Conservation (phyloP, 2,113 vertebrate species). For the Geococcyx californianus region DNA sequence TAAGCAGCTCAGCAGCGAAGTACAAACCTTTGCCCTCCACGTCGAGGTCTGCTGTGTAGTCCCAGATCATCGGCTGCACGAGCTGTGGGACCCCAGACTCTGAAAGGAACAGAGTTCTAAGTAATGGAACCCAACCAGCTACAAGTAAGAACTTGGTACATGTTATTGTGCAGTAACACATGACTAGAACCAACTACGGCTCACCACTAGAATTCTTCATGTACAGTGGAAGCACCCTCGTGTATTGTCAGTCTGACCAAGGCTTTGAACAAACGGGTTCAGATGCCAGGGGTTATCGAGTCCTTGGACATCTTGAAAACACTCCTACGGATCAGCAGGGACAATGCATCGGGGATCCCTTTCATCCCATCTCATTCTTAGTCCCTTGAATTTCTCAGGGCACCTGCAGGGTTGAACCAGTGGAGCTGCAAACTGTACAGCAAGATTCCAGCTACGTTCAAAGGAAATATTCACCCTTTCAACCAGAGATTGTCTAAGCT, state of each 20-base stretch:
- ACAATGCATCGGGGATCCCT: neutral
- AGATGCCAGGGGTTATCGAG: neutral
- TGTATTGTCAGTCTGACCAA: neutral
- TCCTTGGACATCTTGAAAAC: neutral
- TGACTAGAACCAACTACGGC: neutral
- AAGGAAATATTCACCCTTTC: neutral
- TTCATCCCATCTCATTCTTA: neutral
- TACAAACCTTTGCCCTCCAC: constrained; percentile 84
- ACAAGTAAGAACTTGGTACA: neutral
- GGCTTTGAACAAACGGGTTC: accelerated
- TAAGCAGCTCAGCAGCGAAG: neutral
- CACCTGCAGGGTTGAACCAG: neutral
- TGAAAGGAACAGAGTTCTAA: constrained; percentile 60
- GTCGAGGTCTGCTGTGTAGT: constrained; percentile 86
- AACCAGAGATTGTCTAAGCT: neutral
- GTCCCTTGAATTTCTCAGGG: neutral
- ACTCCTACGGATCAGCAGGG: neutral
- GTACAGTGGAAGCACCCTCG: neutral
- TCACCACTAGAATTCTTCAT: neutral
- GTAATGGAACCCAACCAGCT: neutral
- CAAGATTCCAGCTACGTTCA: neutral
- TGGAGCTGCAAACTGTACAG: neutral
- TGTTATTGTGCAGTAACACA: neutral
- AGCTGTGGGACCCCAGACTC: constrained; percentile 86
- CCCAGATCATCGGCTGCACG: constrained; percentile 94